phyloP scores from a whole-genome alignment of 1,140 invertebrate species.

The Pristionchus pacificus region DNA sequence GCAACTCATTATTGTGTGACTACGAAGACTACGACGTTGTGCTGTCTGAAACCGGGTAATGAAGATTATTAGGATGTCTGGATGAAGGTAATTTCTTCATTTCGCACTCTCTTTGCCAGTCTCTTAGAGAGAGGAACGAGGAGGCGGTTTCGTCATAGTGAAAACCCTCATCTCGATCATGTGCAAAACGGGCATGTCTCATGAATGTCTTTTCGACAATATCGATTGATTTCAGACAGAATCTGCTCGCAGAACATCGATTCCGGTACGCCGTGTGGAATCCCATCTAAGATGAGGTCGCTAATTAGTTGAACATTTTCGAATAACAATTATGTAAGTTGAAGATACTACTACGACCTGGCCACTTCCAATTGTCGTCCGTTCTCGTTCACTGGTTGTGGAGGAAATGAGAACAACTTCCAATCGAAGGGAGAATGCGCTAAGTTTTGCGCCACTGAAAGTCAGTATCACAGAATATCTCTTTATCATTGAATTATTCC shows the following conservation, averaged over 20 bases:
- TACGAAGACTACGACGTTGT: slow-evolving; percentile 32
- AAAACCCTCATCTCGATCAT: too few species aligned
- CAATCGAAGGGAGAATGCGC: slow-evolving; percentile 39
- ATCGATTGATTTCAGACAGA: slow-evolving; percentile 24
- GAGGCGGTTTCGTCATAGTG: too few species aligned
- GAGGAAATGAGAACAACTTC: slow-evolving; percentile 43
- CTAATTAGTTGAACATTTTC: background rate
- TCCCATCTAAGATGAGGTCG: slow-evolving; percentile 22
- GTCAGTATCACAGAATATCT: slow-evolving; percentile 11
- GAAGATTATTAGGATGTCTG: too few species aligned
- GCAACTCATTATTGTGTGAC: slow-evolving; percentile 37
- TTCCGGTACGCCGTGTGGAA: slow-evolving; percentile 33
- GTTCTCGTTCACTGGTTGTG: slow-evolving; percentile 40
- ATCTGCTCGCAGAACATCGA: slow-evolving; percentile 33
- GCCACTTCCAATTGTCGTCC: slow-evolving; percentile 39
- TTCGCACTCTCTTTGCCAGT: too few species aligned
- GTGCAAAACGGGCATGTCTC: too few species aligned
- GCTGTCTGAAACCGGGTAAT: slow-evolving; percentile 39
- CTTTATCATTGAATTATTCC: background rate
- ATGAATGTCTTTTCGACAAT: background rate
- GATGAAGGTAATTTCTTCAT: too few species aligned
- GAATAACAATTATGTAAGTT: background rate
- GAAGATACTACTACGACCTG: slow-evolving; percentile 37
- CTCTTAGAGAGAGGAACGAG: too few species aligned
- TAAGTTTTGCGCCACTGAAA: slow-evolving; percentile 35